These are phyloP conservation scores for Noctua comes DNA, from an alignment of 2,888 invertebrate genomes.

Conservation along the genomic window DNA sequence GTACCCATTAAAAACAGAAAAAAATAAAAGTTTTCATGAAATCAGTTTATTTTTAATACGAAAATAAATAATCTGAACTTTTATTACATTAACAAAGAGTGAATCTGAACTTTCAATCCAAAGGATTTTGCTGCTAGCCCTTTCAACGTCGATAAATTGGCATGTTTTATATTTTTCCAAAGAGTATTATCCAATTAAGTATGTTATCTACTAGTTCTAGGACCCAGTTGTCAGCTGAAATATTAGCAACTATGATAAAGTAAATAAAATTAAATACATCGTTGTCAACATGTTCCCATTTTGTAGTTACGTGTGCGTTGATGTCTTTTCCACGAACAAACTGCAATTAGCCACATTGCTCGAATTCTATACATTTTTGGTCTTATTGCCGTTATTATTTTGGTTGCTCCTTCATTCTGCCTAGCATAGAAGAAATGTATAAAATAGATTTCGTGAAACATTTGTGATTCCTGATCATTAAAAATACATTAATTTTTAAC, in stretches of 20 bases:
- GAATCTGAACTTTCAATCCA: not conserved
- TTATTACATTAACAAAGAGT: not conserved
- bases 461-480: not conserved
- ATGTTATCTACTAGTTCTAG: not conserved
- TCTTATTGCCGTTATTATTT: not conserved
- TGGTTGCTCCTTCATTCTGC: not conserved
- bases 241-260: not conserved
- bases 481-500: not conserved
- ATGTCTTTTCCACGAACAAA: constrained; percentile 63
- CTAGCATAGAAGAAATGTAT: not conserved
- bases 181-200: not conserved
- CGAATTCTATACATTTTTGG: not conserved
- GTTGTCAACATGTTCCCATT: not conserved
- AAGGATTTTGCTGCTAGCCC: not conserved
- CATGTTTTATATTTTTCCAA: not conserved
- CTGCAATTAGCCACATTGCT: not conserved
- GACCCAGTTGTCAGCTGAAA: not conserved
- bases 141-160: not conserved
- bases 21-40: not conserved
- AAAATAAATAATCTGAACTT: not conserved
- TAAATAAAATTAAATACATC: not conserved
- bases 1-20: not conserved
- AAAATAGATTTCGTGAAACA: not conserved
- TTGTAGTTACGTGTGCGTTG: constrained; percentile 58
- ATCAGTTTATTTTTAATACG: not conserved